These are phyloP conservation scores for Anthonomus grandis DNA, from an alignment of 1,140 invertebrate genomes.

Conservation along the genomic window DNA sequence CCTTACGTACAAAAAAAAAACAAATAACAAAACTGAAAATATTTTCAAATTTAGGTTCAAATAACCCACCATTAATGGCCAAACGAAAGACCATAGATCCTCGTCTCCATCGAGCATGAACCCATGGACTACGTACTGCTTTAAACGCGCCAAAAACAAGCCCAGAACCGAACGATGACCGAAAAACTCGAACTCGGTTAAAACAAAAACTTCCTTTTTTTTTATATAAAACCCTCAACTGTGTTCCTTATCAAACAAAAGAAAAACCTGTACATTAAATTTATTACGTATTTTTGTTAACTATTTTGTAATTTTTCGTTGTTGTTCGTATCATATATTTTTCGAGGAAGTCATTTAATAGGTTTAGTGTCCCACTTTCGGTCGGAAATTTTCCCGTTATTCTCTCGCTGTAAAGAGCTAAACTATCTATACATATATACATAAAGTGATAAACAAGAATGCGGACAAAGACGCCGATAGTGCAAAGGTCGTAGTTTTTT, in stretches of 20 bases:
- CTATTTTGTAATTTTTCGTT: slow-evolving; percentile 14
- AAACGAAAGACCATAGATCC: slow-evolving; percentile 17
- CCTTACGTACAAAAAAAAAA: too few relatives aligned
- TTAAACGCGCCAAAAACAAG: slow-evolving; percentile 48
- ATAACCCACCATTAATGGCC: slow-evolving; percentile 33
- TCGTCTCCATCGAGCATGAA: slow-evolving; percentile 39
- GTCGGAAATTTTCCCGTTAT: not conserved
- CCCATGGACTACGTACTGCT: slow-evolving; percentile 46
- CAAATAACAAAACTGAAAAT: not conserved
- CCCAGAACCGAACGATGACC: slow-evolving; percentile 28
- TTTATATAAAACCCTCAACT: too few relatives aligned
- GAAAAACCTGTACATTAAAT: not conserved
- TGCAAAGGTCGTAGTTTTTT: too few relatives aligned
- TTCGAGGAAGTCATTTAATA: slow-evolving; percentile 6
- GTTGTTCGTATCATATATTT: slow-evolving; percentile 1
- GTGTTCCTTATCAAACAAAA: slow-evolving; percentile 5
- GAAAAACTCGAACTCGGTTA: slow-evolving; percentile 35
- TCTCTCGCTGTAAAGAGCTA: not conserved
- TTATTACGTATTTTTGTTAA: slow-evolving; percentile 10
- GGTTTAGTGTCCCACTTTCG: not conserved
- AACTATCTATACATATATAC: not conserved
- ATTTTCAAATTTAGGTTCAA: slow-evolving; percentile 13
- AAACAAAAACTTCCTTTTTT: too few relatives aligned
- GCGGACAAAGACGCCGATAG: too few relatives aligned
- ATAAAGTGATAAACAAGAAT: slow-evolving; percentile 5